Evolutionary conservation across 2,888 invertebrate species (phyloP), one percentile per base, ranked within the genome.

Genomic region (Noctua comes): DNA sequence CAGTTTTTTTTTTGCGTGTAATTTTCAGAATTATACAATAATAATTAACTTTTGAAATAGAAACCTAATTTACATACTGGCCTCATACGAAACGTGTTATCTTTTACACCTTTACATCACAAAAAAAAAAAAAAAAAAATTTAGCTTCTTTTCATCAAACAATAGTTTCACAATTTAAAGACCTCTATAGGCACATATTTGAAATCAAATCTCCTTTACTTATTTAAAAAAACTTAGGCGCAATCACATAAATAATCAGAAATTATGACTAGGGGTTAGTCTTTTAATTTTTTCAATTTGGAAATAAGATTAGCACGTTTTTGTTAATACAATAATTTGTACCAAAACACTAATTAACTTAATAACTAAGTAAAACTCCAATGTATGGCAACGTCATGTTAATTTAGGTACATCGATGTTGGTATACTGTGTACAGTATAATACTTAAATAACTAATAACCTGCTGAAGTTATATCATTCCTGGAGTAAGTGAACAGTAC

Each of bases 241-340:
- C 31, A 59, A 31, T 77, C n/a, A 71, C 27, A 48, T 62, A 57
- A 73, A 59, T 76, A 76, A 79, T 78, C 62, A 68, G 65, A 83
- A 82, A 70, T 87, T 92, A 93, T 93, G 93, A 94, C 94, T 94
- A 94, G 93, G 88, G 82, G 91, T 94, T 93, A 94, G 93, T 93
- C 92, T 92, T 91, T 90, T 85, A 88, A 84, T 88, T 84, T 88
- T 73, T 82, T 62, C 68, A 86, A 87, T 83, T 85, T 77, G 74
- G 79, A 82, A 82, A 85, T 74, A 76, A 73, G 54, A 66, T 87
- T 88, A 84, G 66, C 79, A 87, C 51, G 78, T 79, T 71, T 83
- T 84, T 75, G 69, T 86, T 86, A 80, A 84, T 69, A 86, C 76
- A 77, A 79, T 68, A 79, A 87, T 86, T 88, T 90, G 86, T 87